A percentile compares a stretch with the other conserved stretches of the same genome.
Conservation (phyloP, 2,113 vertebrate genomes). For the Garra rufa region DNA sequence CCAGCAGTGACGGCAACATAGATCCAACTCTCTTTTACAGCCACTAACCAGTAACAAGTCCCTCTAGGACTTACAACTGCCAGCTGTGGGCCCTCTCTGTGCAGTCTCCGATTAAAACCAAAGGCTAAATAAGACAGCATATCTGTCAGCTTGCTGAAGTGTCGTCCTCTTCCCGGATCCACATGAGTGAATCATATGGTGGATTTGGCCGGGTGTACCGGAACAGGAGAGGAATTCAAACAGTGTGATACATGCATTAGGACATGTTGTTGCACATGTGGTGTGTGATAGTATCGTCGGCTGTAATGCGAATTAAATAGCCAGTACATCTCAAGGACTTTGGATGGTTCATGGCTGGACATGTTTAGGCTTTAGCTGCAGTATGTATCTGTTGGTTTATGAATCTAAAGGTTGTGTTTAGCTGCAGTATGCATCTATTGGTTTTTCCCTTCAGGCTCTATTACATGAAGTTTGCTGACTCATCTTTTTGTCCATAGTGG, state of each 20-base stretch:
- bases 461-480: slow-evolving; percentile 39
- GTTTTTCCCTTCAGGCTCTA: slow-evolving; percentile 33
- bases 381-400: slow-evolving; percentile 1
- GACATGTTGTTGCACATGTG: slow-evolving; percentile 30
- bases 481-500: slow-evolving; percentile 31
- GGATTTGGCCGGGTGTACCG: slow-evolving; percentile 3
- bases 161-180: not conserved
- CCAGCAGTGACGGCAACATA: slow-evolving; percentile 44
- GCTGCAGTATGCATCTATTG: slow-evolving; percentile 41
- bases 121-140: not conserved
- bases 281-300: not conserved
- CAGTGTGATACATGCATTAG: slow-evolving; percentile 20
- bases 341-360: not conserved
- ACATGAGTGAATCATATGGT: slow-evolving; percentile 39
- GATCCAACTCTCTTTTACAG: slow-evolving; percentile 31
- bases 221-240: slow-evolving; percentile 13
- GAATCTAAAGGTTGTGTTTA: slow-evolving; percentile 35
- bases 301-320: not conserved
- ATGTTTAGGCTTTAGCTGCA: not conserved
- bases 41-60: slow-evolving; percentile 24
- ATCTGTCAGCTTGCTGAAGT: not conserved
- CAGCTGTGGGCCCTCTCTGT: not conserved
- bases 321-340: not conserved
- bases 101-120: slow-evolving; percentile 6
- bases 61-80: not conserved